A percentile compares a stretch with the other conserved stretches of the same genome.
phyloP scores from a whole-genome alignment of 2,113 vertebrate genomes.

The Dipodomys ordii region DNA sequence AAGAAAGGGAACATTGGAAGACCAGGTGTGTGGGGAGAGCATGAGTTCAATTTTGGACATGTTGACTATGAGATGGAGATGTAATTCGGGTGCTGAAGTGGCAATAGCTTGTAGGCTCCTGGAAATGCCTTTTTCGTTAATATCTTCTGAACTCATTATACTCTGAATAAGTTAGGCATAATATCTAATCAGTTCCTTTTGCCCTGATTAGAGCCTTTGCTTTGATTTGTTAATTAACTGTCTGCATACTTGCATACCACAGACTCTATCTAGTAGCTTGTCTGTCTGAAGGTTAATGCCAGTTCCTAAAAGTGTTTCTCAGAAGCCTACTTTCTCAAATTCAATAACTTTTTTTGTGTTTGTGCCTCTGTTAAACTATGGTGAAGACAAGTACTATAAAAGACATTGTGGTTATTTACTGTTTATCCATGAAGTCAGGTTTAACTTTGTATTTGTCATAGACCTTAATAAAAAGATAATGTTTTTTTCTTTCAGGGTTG shows the following conservation, averaged over 20 bases:
- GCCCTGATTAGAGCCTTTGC: constrained; percentile 38
- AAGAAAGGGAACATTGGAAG: background rate
- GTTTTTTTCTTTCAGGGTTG: background rate
- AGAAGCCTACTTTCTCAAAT: constrained; percentile 10
- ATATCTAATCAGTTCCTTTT: constrained; percentile 47
- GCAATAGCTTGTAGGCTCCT: background rate
- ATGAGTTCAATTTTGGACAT: background rate
- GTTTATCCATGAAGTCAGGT: background rate
- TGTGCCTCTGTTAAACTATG: background rate
- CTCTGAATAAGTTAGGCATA: constrained; percentile 36
- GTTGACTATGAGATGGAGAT: background rate
- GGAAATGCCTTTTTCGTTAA: background rate
- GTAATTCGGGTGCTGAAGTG: background rate
- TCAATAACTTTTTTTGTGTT: background rate
- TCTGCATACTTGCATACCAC: constrained; percentile 1
- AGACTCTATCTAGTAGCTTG: background rate
- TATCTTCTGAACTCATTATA: constrained; percentile 15
- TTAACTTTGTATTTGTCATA: constrained; percentile 34
- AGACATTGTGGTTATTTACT: background rate
- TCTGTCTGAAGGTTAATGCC: constrained; percentile 36
- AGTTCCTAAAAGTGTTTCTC: background rate
- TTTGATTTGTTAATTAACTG: constrained; percentile 52
- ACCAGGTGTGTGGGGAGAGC: background rate
- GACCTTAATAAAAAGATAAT: background rate
- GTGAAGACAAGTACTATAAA: background rate